A percentile compares a stretch with the other conserved stretches of the same genome.
Conservation (phyloP, 2,113 vertebrate genomes). For the Poecilia latipinna region DNA sequence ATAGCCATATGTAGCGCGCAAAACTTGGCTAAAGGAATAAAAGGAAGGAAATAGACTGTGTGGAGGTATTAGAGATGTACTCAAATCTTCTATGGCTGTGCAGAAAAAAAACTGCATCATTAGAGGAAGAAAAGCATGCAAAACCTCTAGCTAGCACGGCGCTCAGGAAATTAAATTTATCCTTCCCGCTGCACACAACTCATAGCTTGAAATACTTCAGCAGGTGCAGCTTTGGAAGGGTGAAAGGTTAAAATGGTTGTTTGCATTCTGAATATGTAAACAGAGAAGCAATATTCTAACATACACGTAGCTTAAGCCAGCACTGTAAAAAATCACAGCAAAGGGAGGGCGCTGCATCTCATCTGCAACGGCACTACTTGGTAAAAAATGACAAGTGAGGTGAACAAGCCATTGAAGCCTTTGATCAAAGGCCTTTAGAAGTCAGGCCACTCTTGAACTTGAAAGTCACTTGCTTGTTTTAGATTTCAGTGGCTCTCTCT, state of each 20-base stretch:
- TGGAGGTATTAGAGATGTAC: constrained; percentile 51
- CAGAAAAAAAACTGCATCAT: constrained; percentile 49
- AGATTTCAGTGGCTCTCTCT: constrained; percentile 52
- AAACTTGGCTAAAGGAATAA: constrained; percentile 18
- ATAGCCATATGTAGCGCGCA: constrained; percentile 13
- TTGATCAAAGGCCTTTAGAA: constrained; percentile 65
- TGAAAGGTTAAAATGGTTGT: constrained; percentile 33
- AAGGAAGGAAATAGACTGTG: constrained; percentile 23
- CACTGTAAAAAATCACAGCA: background rate
- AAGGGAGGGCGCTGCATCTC: constrained; percentile 28
- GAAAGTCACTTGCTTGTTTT: constrained; percentile 59
- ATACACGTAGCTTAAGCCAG: constrained; percentile 6
- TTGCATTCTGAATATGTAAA: constrained; percentile 4
- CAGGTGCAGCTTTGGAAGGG: constrained; percentile 18
- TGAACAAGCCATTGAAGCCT: constrained; percentile 51
- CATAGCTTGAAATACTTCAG: constrained; percentile 33
- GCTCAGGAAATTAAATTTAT: constrained; percentile 50
- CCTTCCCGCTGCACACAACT: constrained; percentile 33
- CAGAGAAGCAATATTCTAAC: constrained; percentile 1
- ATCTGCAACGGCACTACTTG: constrained; percentile 27
- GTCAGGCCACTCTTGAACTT: constrained; percentile 57
- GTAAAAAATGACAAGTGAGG: constrained; percentile 53
- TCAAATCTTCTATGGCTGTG: constrained; percentile 47
- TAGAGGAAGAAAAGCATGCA: constrained; percentile 39
- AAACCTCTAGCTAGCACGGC: constrained; percentile 39